Evolutionary conservation across 2,113 vertebrate genomes (phyloP).

Genomic region (Anarrhichthys ocellatus): DNA sequence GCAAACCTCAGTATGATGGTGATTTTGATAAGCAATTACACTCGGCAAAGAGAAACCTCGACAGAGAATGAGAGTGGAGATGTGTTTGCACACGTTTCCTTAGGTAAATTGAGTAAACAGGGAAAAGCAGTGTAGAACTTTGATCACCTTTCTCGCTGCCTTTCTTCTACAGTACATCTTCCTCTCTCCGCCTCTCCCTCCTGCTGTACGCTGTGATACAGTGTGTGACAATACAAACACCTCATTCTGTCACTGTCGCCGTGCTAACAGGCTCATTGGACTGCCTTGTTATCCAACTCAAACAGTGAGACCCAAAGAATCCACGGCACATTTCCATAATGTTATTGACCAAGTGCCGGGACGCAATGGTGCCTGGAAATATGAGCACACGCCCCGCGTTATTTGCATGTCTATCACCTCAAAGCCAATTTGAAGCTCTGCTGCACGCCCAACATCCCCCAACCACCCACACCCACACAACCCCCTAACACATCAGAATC

Average conservation of each 20-base stretch:
- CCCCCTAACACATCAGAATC: conserved; percentile 24
- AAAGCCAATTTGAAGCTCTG: conserved; percentile 78
- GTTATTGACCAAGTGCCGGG: conserved; percentile 73
- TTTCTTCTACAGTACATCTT: conserved; percentile 18
- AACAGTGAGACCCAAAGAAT: conserved; percentile 66
- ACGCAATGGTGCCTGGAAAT: conserved; percentile 45
- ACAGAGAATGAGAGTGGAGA: neutral
- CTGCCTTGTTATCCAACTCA: conserved; percentile 72
- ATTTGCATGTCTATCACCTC: conserved; percentile 80
- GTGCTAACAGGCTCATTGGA: conserved; percentile 67
- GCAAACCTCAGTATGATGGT: conserved; percentile 18
- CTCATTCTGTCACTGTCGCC: conserved; percentile 72
- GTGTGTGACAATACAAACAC: conserved; percentile 68
- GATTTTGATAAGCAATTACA: conserved; percentile 50
- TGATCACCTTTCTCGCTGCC: conserved; percentile 35
- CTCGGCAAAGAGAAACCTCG: conserved; percentile 37
- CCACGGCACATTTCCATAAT: conserved; percentile 76
- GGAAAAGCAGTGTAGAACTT: conserved; percentile 36
- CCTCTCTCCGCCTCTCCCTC: conserved; percentile 12
- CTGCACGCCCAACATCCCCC: conserved; percentile 62
- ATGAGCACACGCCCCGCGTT: conserved; percentile 34
- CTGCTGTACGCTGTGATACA: conserved; percentile 36
- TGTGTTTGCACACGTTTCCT: conserved; percentile 44
- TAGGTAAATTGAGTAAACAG: conserved; percentile 47
- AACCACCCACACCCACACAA: conserved; percentile 26